Conservation (phyloP, 2,888 invertebrate species). For the Pristionchus mayeri region DNA sequence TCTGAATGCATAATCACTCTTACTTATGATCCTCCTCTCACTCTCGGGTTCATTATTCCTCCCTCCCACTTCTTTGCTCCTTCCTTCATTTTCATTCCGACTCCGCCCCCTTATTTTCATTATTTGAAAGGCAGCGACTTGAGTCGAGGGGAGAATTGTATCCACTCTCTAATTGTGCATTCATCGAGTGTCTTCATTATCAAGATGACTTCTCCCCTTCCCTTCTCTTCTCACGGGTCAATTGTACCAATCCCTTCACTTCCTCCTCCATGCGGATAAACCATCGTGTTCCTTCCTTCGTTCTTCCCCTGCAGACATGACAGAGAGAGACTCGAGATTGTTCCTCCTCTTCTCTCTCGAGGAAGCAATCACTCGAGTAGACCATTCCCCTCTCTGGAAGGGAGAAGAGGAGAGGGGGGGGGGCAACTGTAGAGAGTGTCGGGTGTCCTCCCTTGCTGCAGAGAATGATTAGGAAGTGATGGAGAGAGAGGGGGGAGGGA, state of each 20-base stretch:
- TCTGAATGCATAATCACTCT: background rate
- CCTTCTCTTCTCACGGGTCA: slow-evolving; percentile 3
- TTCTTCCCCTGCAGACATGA: background rate
- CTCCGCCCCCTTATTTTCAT: slow-evolving; percentile 41
- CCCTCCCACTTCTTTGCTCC: background rate
- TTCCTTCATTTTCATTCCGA: background rate
- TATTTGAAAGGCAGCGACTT: slow-evolving; percentile 28
- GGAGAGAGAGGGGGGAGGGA: background rate
- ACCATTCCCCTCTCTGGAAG: background rate
- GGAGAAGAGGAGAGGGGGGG: background rate
- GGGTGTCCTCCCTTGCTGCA: background rate
- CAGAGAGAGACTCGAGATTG: background rate
- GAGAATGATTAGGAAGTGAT: slow-evolving; percentile 6
- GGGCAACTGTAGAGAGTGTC: background rate
- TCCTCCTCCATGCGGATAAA: background rate
- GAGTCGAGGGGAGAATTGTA: background rate
- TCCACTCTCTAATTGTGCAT: slow-evolving; percentile 36
- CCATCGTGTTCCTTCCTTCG: background rate
- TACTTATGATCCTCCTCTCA: background rate
- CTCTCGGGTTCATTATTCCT: slow-evolving; percentile 11
- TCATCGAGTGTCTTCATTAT: slow-evolving; percentile 11
- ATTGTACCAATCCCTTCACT: background rate
- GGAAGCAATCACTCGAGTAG: no score
- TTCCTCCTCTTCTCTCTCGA: background rate
- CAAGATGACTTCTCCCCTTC: background rate